Evolutionary conservation across 2,888 invertebrate species (phyloP).

Genomic region (Ametastegia equiseti): DNA sequence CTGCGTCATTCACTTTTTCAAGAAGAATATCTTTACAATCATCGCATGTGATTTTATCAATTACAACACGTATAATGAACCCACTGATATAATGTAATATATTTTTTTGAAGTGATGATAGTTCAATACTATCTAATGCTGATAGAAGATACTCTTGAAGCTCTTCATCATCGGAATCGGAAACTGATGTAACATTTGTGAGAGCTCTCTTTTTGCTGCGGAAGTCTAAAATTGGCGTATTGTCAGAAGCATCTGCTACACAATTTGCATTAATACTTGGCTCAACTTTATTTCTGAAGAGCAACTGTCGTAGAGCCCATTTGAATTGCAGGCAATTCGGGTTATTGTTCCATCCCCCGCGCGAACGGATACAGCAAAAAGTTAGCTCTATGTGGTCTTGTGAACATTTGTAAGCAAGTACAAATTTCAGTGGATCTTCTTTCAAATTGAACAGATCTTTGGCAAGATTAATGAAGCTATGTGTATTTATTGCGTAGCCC

Average conservation of each 20-base stretch:
- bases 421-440: slow-evolving; percentile 32
- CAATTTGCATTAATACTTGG: slow-evolving; percentile 48
- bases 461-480: slow-evolving; percentile 51
- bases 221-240: slow-evolving; percentile 31
- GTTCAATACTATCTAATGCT: slow-evolving; percentile 26
- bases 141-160: background rate
- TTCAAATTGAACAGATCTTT: slow-evolving; percentile 47
- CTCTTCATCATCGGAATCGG: slow-evolving; percentile 11
- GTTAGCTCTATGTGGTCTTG: slow-evolving; percentile 50
- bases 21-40: slow-evolving; percentile 32
- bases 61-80: slow-evolving; percentile 3
- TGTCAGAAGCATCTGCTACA: slow-evolving; percentile 4
- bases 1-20: background rate
- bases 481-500: slow-evolving; percentile 52
- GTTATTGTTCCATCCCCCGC: slow-evolving; percentile 51
- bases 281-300: slow-evolving; percentile 47
- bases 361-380: slow-evolving; percentile 49
- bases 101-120: slow-evolving; percentile 36
- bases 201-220: slow-evolving; percentile 9
- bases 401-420: slow-evolving; percentile 49
- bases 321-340: slow-evolving; percentile 48
- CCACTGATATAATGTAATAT: slow-evolving; percentile 45
- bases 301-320: slow-evolving; percentile 47
- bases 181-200: slow-evolving; percentile 6
- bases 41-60: slow-evolving; percentile 17